Percentiles rank a stretch among this genome's conserved stretches.
Conservation (phyloP, 2,888 invertebrate species). For the Thecocarcelia acutangulata region DNA sequence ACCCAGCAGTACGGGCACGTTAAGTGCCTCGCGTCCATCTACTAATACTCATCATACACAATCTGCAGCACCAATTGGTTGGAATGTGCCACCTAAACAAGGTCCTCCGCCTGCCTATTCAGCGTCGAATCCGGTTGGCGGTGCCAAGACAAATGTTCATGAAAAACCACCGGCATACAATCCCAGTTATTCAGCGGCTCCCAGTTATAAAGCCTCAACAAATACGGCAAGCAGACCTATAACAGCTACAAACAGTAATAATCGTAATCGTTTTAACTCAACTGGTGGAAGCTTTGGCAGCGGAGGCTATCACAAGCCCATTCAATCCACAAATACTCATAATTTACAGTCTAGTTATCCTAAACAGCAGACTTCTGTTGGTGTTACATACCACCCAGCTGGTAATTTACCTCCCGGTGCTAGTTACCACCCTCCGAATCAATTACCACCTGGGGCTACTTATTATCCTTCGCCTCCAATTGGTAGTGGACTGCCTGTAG, state of each 20-base stretch:
- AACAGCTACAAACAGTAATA: constrained; percentile 66
- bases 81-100: constrained; percentile 79
- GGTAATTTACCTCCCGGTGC: constrained; percentile 72
- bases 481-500: constrained; percentile 67
- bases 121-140: constrained; percentile 76
- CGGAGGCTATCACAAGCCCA: constrained; percentile 73
- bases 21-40: constrained; percentile 51
- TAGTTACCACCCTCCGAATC: constrained; percentile 70
- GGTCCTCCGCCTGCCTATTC: constrained; percentile 80
- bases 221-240: constrained; percentile 66
- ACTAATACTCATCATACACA: constrained; percentile 66
- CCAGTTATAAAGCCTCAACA: constrained; percentile 75
- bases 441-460: constrained; percentile 70
- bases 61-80: constrained; percentile 74
- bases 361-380: constrained; percentile 73
- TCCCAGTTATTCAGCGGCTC: constrained; percentile 74
- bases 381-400: constrained; percentile 72
- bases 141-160: constrained; percentile 78
- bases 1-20: constrained; percentile 22
- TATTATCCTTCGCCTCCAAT: constrained; percentile 72
- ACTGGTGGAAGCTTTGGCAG: constrained; percentile 71
- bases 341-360: constrained; percentile 78
- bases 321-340: constrained; percentile 75
- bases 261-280: constrained; percentile 73
- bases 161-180: constrained; percentile 79